Evolutionary conservation across 2,888 invertebrate genomes (phyloP), one percentile per base, ranked within the genome.

Genomic region (Platynereis dumerilii): DNA sequence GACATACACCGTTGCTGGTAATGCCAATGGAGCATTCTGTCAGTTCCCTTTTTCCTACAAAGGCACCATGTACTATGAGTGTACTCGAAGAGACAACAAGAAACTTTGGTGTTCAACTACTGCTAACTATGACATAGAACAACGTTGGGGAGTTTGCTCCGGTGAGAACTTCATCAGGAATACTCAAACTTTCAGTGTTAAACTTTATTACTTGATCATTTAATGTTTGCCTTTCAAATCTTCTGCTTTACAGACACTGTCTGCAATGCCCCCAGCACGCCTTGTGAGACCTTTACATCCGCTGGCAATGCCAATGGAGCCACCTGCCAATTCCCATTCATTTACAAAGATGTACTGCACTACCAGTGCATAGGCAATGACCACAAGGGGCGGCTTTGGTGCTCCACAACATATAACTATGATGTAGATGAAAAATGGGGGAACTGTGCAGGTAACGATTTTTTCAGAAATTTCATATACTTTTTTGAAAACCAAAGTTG

Each of bases 21-120:
- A 57, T n/a, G 64, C 39, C 24, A 15, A 34, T n/a, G 64, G 58
- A 22, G 53, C 57, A 27, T 24, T 48, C 42, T 64, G 64, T 42
- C 12, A 27, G 34, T 42, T 64, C 22, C 64, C 64, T 42, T 64
- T 64, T 48, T 42, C 22, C 53, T 64, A 64, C 64, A 34, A 39
- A 0, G 58, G 42, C 24, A 17, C 12, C 17, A n/a, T 24, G 15
- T 7, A 57, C 29, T 15, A 20, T 3, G 34, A 39, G 17, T 64
- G 64, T 27, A 58, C 54, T 52, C 34, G 22, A 17, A 26, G 24
- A 15, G 34, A 53, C 53, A 48, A n/a, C 15, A 15, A 53, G 10
- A 22, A 15, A 26, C 52, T 48, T 39, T 64, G 64, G 64, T 64
- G 64, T 42, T 26, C 64, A 28, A 58, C 58, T 26, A 58, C 64